Percentiles rank a stretch among this genome's conserved stretches.
These are phyloP conservation scores for Patella ulyssiponensis DNA, from an alignment of 2,888 invertebrate species.

Conservation along the genomic window DNA sequence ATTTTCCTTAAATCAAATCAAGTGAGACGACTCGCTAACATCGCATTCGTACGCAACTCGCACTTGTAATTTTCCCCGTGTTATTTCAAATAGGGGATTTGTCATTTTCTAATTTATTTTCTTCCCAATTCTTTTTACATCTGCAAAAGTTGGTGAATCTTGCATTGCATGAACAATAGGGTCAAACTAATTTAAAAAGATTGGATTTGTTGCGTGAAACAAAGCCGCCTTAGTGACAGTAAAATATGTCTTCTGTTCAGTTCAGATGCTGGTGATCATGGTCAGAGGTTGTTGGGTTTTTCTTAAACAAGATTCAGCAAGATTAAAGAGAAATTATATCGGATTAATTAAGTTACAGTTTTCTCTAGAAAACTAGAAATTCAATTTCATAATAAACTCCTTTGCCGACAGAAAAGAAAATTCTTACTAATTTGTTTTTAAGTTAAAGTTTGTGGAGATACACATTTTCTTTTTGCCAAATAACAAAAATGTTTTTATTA, in stretches of 20 bases:
- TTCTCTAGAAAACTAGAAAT: neutral
- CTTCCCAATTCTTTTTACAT: slow-evolving; percentile 11
- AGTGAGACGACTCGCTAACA: slow-evolving; percentile 8
- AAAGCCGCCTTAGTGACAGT: neutral
- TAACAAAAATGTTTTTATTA: too few species aligned
- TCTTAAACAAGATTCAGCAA: neutral
- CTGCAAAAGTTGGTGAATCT: slow-evolving; percentile 5
- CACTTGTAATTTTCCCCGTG: slow-evolving; percentile 10
- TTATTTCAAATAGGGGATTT: neutral
- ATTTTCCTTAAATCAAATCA: slow-evolving; percentile 26
- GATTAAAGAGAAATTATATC: slow-evolving; percentile 4
- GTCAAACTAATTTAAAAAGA: slow-evolving; percentile 12
- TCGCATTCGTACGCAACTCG: slow-evolving; percentile 9
- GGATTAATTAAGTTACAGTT: slow-evolving; percentile 4
- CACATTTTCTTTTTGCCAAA: too few species aligned
- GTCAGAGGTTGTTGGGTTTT: neutral
- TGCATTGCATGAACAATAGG: slow-evolving; percentile 6
- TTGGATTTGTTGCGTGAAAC: slow-evolving; percentile 13
- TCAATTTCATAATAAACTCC: too few species aligned
- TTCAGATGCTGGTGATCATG: neutral
- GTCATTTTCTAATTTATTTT: slow-evolving; percentile 25
- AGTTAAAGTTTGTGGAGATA: too few species aligned
- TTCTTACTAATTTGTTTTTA: too few species aligned
- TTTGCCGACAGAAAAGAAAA: too few species aligned
- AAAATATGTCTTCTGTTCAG: slow-evolving; percentile 7